These are phyloP conservation scores for Blastobasis adustella DNA, from an alignment of 2,888 invertebrate genomes.

Conservation along the genomic window DNA sequence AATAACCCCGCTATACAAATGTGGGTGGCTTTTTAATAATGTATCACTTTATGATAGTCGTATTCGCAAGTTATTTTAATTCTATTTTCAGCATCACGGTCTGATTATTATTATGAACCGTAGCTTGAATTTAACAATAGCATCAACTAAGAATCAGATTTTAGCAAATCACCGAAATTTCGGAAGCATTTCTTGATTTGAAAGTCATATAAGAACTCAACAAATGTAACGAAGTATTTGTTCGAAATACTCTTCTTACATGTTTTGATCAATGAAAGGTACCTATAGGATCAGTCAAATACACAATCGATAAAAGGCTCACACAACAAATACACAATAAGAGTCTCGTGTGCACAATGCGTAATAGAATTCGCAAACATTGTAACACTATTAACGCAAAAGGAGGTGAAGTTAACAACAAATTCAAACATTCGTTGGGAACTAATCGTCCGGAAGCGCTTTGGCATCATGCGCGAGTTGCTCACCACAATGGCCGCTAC, in stretches of 20 bases:
- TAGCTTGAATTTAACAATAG: too few relatives aligned
- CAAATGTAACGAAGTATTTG: constrained; percentile 17
- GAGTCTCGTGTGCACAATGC: constrained; percentile 54
- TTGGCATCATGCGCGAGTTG: constrained; percentile 62
- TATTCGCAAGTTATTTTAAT: constrained; percentile 17
- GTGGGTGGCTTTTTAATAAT: constrained; percentile 67
- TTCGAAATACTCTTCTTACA: too few relatives aligned
- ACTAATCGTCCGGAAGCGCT: constrained; percentile 68
- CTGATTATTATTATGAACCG: too few relatives aligned
- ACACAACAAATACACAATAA: constrained; percentile 48
- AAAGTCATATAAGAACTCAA: too few relatives aligned
- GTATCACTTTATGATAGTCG: constrained; percentile 62
- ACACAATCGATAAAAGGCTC: constrained; percentile 50
- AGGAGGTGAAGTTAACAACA: constrained; percentile 71
- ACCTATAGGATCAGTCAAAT: constrained; percentile 49
- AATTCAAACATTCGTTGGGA: constrained; percentile 66
- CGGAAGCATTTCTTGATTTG: too few relatives aligned
- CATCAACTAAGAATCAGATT: too few relatives aligned
- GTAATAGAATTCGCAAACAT: constrained; percentile 73
- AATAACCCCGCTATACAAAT: constrained; percentile 69
- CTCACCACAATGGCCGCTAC: constrained; percentile 46
- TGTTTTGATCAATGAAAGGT: too few relatives aligned
- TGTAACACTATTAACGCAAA: constrained; percentile 71
- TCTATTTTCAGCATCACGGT: too few relatives aligned
- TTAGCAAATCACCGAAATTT: too few relatives aligned